Evolutionary conservation across 2,113 vertebrate genomes (phyloP).

Genomic region (Copsychus sechellarum): DNA sequence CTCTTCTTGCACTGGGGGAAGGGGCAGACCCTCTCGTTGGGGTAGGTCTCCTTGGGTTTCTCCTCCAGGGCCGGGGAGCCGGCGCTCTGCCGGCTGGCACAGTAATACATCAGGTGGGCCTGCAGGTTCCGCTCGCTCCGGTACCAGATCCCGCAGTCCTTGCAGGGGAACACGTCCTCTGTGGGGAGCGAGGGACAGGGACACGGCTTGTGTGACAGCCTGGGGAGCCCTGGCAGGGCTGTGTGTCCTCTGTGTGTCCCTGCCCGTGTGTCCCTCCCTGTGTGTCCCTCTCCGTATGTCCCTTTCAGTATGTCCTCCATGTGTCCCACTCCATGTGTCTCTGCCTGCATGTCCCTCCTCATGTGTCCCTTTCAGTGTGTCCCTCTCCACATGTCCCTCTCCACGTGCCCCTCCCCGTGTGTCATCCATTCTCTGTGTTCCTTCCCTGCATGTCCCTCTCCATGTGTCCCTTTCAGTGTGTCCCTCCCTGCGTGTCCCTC

Average conservation of each 20-base stretch:
- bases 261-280: rapidly evolving
- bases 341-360: not conserved
- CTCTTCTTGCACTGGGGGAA: constrained; percentile 98
- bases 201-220: rapidly evolving
- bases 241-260: no score
- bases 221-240: rapidly evolving
- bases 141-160: constrained; percentile 99
- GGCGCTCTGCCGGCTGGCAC: constrained; percentile 89
- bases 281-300: no score
- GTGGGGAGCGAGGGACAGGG: not conserved
- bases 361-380: not conserved
- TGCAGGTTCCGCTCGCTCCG: constrained; percentile 95
- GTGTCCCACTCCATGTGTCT: no score
- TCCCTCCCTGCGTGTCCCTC: rapidly evolving
- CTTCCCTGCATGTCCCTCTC: no score
- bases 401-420: rapidly evolving
- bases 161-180: constrained; percentile 98
- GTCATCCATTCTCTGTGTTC: no score
- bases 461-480: no score
- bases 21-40: constrained; percentile 92
- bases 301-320: no score
- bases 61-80: constrained; percentile 79
- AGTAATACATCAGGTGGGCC: constrained; percentile 98
- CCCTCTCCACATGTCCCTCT: not conserved
- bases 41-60: constrained; percentile 90